A percentile compares a stretch with the other conserved stretches of the same genome.
Conservation (phyloP, 1,140 invertebrate species). For the Psilanteris sp. region DNA sequence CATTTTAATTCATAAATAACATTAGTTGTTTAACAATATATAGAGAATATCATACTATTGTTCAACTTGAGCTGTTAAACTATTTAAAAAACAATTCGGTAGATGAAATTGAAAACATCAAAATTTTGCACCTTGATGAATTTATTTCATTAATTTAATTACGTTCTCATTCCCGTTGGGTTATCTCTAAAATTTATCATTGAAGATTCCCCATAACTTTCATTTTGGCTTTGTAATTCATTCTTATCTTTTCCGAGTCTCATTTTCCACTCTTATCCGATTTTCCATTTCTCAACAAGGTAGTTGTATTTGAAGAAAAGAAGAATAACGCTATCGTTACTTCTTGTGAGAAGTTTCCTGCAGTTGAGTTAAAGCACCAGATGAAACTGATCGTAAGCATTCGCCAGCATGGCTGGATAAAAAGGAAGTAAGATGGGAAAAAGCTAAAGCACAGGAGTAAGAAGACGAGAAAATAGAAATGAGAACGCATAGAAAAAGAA, state of each 20-base stretch:
- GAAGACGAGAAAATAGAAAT: slow-evolving; percentile 59
- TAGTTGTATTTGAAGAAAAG: slow-evolving; percentile 63
- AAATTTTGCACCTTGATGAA: slow-evolving; percentile 13
- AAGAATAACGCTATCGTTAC: slow-evolving; percentile 64
- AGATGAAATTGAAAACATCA: too few species aligned
- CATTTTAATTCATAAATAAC: too few species aligned
- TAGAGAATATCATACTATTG: too few species aligned
- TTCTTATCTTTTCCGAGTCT: slow-evolving; percentile 63
- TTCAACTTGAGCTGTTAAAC: too few species aligned
- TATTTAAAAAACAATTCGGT: too few species aligned
- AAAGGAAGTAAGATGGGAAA: slow-evolving; percentile 48
- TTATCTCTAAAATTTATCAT: slow-evolving; percentile 50
- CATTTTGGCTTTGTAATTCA: slow-evolving; percentile 65
- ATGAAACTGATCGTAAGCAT: slow-evolving; percentile 72
- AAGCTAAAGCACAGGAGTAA: slow-evolving; percentile 39
- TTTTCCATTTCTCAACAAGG: slow-evolving; percentile 63
- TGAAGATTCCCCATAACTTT: slow-evolving; percentile 53
- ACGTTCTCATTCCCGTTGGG: slow-evolving; percentile 10
- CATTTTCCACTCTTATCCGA: slow-evolving; percentile 62
- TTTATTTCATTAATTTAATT: slow-evolving; percentile 46
- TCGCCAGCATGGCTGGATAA: slow-evolving; percentile 38
- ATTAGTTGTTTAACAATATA: too few species aligned
- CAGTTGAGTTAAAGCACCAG: slow-evolving; percentile 70
- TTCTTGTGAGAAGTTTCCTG: slow-evolving; percentile 69
- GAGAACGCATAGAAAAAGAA: slow-evolving; percentile 37